Percentiles rank a stretch among this genome's conserved stretches.
These are phyloP conservation scores for Onychomys leucogaster DNA, from an alignment of 2,797 vertebrate species.

Conservation along the genomic window DNA sequence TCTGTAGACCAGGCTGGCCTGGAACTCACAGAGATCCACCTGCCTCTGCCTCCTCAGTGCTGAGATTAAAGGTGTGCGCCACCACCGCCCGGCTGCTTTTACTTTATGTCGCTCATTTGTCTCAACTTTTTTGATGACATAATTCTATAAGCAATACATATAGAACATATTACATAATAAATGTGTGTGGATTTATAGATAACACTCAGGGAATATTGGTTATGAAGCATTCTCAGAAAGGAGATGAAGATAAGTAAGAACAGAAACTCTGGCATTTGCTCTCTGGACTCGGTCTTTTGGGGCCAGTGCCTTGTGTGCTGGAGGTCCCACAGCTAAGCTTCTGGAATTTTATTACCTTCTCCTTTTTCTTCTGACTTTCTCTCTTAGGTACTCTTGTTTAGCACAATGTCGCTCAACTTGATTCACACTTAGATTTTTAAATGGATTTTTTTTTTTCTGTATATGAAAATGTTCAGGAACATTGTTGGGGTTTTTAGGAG, in stretches of 20 bases:
- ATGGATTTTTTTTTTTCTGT: background rate
- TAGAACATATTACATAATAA: background rate
- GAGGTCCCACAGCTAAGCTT: background rate
- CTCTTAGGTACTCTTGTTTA: background rate
- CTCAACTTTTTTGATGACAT: background rate
- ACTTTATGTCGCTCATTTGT: background rate
- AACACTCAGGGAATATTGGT: background rate
- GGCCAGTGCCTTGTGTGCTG: background rate
- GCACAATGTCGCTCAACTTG: background rate
- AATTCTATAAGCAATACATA: background rate
- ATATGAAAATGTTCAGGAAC: conserved; percentile 43
- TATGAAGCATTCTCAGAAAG: conserved; percentile 3
- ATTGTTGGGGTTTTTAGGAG: background rate
- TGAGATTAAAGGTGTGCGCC: too few relatives aligned
- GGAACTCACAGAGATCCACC: too few relatives aligned
- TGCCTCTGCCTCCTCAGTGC: too few relatives aligned
- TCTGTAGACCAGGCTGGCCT: too few relatives aligned
- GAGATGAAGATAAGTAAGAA: conserved; percentile 37
- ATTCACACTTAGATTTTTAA: conserved; percentile 35
- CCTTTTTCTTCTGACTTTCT: background rate
- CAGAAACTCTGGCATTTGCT: background rate
- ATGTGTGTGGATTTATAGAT: background rate
- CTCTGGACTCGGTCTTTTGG: background rate
- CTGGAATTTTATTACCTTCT: background rate
- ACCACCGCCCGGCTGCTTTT: background rate